Conservation (phyloP, 64 coral and sea anemone genomes). For the Stichodactyla mertensii region DNA sequence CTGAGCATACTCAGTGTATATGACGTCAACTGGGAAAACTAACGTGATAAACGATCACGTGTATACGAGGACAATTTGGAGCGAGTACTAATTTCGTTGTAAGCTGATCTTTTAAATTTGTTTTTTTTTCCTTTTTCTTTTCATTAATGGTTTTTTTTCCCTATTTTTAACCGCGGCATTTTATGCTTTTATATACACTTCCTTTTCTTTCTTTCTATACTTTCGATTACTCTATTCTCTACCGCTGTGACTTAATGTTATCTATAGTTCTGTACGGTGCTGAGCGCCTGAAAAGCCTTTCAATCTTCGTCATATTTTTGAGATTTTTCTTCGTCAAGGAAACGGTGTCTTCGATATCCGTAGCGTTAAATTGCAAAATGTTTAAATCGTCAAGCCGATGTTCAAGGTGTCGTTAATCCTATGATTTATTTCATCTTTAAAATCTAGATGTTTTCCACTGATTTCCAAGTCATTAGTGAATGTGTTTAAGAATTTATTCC, state of each 20-base stretch:
- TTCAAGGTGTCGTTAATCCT: background rate
- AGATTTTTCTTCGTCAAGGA: background rate
- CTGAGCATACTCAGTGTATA: background rate
- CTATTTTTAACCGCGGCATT: background rate
- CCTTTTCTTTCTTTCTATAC: background rate
- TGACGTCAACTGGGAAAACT: background rate
- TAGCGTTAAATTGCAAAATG: background rate
- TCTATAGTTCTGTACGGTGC: background rate
- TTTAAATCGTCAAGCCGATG: background rate
- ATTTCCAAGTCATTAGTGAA: background rate
- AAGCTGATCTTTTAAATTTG: no score
- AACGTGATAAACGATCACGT: background rate
- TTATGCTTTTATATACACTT: background rate
- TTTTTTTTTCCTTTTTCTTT: background rate
- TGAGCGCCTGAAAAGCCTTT: background rate
- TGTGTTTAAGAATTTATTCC: background rate
- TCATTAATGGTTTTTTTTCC: background rate
- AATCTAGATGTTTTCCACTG: background rate
- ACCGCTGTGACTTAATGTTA: background rate
- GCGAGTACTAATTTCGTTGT: no score
- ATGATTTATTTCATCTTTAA: background rate
- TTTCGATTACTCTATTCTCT: background rate
- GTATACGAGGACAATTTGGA: background rate
- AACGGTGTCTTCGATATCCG: background rate
- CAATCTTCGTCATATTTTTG: slow-evolving; percentile 3